Conservation (phyloP, 2,113 vertebrate genomes). For the Ifrita kowaldi region DNA sequence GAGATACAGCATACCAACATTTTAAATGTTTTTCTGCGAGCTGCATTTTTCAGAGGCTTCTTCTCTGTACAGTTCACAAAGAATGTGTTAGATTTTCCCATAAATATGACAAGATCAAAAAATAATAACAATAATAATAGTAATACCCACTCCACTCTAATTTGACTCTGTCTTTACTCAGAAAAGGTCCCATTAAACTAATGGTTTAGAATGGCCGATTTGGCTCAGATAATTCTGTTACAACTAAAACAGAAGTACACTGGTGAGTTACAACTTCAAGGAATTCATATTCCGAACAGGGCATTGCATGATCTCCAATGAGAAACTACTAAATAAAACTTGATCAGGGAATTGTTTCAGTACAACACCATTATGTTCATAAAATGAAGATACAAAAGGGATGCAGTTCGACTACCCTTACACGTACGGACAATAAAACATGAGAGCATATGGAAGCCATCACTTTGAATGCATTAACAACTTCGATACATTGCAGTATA, state of each 20-base stretch:
- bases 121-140: conserved; percentile 9
- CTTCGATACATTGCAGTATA: conserved; percentile 40
- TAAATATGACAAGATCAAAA: conserved; percentile 64
- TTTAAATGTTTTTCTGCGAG: neutral
- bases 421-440: conserved; percentile 48
- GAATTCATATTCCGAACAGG: conserved; percentile 28
- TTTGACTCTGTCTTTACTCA: neutral
- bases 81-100: conserved; percentile 50
- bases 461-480: conserved; percentile 33
- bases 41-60: conserved; percentile 53
- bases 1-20: neutral
- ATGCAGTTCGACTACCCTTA: conserved; percentile 28
- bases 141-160: conserved; percentile 16
- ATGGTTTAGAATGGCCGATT: neutral
- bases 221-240: conserved; percentile 44
- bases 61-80: conserved; percentile 54
- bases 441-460: conserved; percentile 56
- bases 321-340: conserved; percentile 16
- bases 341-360: neutral
- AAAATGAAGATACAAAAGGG: conserved; percentile 16
- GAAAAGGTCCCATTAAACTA: neutral
- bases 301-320: conserved; percentile 2
- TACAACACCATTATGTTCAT: neutral
- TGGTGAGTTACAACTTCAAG: conserved; percentile 54
- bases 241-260: conserved; percentile 60